Evolutionary conservation across 2,113 vertebrate species (phyloP), one percentile per base, ranked within the genome.

Genomic region (Dasyprocta punctata): DNA sequence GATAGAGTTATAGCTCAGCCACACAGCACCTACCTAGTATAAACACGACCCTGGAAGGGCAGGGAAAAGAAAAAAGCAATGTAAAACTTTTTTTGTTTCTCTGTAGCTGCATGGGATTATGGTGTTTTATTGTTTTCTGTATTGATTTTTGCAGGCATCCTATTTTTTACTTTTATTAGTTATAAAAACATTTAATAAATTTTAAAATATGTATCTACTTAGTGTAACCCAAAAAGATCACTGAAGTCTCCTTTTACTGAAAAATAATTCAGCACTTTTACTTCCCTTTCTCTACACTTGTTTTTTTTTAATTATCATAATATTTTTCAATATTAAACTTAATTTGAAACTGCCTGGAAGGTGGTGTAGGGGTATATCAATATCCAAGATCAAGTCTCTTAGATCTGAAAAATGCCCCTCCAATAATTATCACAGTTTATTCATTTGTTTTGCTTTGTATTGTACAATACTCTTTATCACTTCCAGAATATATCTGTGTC

Each of bases 151-250:
- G 87, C 3, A 81, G 52, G 67, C 13, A 89, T 54, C 13, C 30
- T 61, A 16, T 75, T 65, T 84, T 58, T 93, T 81, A 67, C 28
- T 28, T 83, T 30, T 69, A 75, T 30, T 26, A 67, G n/a, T 67
- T 86, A 90, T 20, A 90, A 71, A 95, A 96, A 78, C 49, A 71
- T 86, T 89, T 44, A 60, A 63, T 83, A 78, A 73, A 63, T n/a
- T 63, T 94, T n/a, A 52, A 94, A 94, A 60, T 61, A 44, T 54
- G 28, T 60, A 47, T 61, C 30, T 86, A 41, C 24, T 58, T 41
- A 86, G 38, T 16, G 9, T 54, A 84, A 84, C 13, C 28, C 81
- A 81, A 52, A 67, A 94, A 52, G 80, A 80, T 83, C 38, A 75
- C 19, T 30, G 49, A 52, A 63, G 30, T 87, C 41, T 87, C 30